A percentile compares a stretch with the other conserved stretches of the same genome.
Evolutionary conservation across 2,797 vertebrate species (phyloP).

Genomic region (Cryptoblepharus egeriae): DNA sequence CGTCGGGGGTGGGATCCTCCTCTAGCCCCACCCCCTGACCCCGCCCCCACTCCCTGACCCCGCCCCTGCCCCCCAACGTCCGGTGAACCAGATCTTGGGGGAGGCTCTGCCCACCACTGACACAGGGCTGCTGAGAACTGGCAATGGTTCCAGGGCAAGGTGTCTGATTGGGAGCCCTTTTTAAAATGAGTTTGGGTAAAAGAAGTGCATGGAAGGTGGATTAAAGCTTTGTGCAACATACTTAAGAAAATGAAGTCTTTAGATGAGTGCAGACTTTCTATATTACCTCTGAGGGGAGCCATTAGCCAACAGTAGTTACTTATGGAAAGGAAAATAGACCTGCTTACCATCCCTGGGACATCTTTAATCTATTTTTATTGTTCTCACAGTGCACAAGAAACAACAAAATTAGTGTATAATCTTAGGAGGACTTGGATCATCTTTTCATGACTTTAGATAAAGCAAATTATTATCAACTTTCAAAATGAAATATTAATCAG

Average conservation of each 20-base stretch:
- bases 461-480: background rate
- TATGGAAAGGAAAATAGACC: constrained; percentile 29
- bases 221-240: background rate
- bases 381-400: constrained; percentile 21
- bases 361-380: background rate
- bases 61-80: too few species aligned
- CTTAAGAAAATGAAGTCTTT: background rate
- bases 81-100: too few species aligned
- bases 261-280: constrained; percentile 31
- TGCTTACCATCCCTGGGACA: constrained; percentile 5
- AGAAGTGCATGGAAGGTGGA: too few species aligned
- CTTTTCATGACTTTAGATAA: background rate
- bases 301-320: constrained; percentile 60
- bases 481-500: constrained; percentile 11
- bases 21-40: too few species aligned
- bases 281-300: constrained; percentile 72
- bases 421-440: background rate
- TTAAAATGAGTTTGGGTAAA: too few species aligned
- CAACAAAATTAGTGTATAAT: background rate
- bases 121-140: too few species aligned
- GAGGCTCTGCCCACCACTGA: too few species aligned
- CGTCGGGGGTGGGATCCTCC: too few species aligned
- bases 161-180: too few species aligned
- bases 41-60: too few species aligned
- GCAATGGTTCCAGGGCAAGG: too few species aligned